These are phyloP conservation scores for Eutolmus rufibarbis DNA, from an alignment of 2,888 invertebrate genomes.

Conservation along the genomic window DNA sequence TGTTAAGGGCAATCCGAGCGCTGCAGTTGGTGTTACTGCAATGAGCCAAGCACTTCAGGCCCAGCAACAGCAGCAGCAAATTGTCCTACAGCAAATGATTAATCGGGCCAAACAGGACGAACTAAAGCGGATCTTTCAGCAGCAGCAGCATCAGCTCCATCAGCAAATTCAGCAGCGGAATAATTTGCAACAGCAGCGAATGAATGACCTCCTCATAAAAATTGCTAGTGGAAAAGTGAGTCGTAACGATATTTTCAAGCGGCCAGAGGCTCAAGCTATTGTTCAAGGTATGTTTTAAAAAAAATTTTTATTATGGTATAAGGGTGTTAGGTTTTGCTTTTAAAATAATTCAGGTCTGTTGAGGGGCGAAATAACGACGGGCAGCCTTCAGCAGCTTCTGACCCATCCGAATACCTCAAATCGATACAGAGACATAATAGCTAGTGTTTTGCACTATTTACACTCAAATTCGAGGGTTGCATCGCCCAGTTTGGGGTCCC, in stretches of 20 bases:
- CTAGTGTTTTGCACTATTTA: conserved; percentile 66
- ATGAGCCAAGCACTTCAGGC: conserved; percentile 13
- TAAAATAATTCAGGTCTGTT: conserved; percentile 66
- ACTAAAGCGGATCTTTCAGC: conserved; percentile 28
- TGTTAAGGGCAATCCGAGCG: background rate
- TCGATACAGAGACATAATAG: conserved; percentile 75
- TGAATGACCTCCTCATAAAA: conserved; percentile 29
- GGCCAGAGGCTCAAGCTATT: conserved; percentile 80
- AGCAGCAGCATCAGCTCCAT: conserved; percentile 41
- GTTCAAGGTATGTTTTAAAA: conserved; percentile 67
- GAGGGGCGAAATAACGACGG: conserved; percentile 78
- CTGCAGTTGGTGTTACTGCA: background rate
- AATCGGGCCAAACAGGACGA: conserved; percentile 41
- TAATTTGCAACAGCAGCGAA: conserved; percentile 44
- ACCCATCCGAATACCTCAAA: conserved; percentile 77
- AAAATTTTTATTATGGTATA: too few species aligned
- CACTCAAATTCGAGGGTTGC: conserved; percentile 45
- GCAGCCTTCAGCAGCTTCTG: conserved; percentile 79
- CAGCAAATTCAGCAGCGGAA: conserved; percentile 52
- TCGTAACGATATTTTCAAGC: conserved; percentile 68
- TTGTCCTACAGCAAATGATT: conserved; percentile 22
- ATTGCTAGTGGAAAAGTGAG: background rate
- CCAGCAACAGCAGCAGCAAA: conserved; percentile 48
- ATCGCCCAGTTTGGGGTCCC: conserved; percentile 46
- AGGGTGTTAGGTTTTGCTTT: too few species aligned